Evolutionary conservation across 2,113 vertebrate genomes (phyloP), one percentile per base, ranked within the genome.

Genomic region (Caranx melampygus): DNA sequence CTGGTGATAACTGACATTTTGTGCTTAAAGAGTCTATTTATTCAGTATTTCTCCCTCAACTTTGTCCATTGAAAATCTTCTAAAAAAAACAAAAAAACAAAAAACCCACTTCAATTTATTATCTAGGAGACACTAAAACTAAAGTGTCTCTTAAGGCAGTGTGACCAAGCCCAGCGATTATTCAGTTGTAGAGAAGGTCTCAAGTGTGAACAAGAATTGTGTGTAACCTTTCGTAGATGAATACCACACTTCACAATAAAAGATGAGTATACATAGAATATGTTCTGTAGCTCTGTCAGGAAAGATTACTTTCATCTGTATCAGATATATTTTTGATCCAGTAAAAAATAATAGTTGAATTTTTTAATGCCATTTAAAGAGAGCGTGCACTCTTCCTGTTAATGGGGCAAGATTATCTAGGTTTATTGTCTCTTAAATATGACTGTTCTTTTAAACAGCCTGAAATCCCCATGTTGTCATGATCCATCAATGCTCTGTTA

Each of bases 371-470:
- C 52, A 67, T 59, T 14, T 11, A 4, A 31, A 59, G 33, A 69
- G 65, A 80, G 69, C 61, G 64, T 61, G 33, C 57, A 44, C 31
- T 71, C 21, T 35, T 31, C 7, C 31, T 49, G 40, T 31, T 44
- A 65, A 55, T 0, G 0, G 0, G 11, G 33, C 18, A 26, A 34
- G 33, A n/a, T 57, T 66, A 51, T 75, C 16, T 20, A 44, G 6
- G 55, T 87, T 71, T 58, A 31, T 76, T 81, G 35, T n/a, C 21
- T 49, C 35, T 57, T 65, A 9, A 68, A 14, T 15, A 69, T 35
- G 68, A 44, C 26, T 18, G 16, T 8, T 55, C 40, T 60, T 57
- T 9, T 3, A 18, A 35, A 54, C 58, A 47, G 37, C 35, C 45
- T 0, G 1, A 49, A 35, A 20, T 3, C 35, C 40, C 49, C 18